Evolutionary conservation across 2,797 vertebrate species (phyloP).

Genomic region (Schizopygopsis pylzovi): DNA sequence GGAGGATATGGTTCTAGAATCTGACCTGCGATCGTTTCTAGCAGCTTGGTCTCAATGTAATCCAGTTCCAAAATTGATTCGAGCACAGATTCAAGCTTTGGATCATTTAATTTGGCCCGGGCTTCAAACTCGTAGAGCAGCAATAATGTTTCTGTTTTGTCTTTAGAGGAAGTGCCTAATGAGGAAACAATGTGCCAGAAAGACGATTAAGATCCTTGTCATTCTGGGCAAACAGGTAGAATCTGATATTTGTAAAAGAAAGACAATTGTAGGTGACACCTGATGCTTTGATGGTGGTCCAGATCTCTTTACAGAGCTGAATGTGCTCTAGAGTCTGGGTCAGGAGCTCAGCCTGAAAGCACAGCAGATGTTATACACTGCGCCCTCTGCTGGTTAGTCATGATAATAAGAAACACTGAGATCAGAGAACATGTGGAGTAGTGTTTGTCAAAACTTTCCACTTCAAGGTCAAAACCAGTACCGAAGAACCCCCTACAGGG

Average conservation of each 20-base stretch:
- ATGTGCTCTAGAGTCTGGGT: slow-evolving; percentile 83
- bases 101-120: slow-evolving; percentile 87
- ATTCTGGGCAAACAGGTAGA: neutral
- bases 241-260: neutral
- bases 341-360: slow-evolving; percentile 78
- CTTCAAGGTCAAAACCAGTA: neutral
- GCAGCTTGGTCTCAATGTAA: slow-evolving; percentile 80
- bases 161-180: slow-evolving; percentile 80
- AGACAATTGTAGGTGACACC: slow-evolving; percentile 71
- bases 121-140: slow-evolving; percentile 94
- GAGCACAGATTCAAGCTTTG: slow-evolving; percentile 79
- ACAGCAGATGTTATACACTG: slow-evolving; percentile 50
- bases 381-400: slow-evolving; percentile 72
- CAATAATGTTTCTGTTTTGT: slow-evolving; percentile 86
- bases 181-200: slow-evolving; percentile 8
- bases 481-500: neutral
- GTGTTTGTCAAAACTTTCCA: neutral
- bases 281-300: slow-evolving; percentile 85
- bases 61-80: slow-evolving; percentile 86
- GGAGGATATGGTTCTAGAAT: neutral
- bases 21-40: slow-evolving; percentile 89
- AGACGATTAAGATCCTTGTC: neutral
- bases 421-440: neutral
- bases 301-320: slow-evolving; percentile 83
- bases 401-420: slow-evolving; percentile 2